Conservation (phyloP, 2,113 vertebrate genomes). For the Pavo muticus region DNA sequence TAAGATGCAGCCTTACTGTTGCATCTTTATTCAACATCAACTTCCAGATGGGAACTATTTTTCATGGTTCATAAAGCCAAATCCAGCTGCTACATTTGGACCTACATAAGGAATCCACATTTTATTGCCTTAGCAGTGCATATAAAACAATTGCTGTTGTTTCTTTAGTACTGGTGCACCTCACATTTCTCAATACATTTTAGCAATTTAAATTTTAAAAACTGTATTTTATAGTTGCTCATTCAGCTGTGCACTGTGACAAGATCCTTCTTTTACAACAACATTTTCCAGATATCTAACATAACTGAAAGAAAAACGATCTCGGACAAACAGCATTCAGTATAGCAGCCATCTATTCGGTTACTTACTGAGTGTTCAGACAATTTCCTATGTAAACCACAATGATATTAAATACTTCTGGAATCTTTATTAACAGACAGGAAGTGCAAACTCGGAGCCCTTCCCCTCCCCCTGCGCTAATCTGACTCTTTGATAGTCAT, state of each 20-base stretch:
- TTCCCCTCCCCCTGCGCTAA: constrained; percentile 72
- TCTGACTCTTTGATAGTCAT: constrained; percentile 81
- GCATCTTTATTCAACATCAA: constrained; percentile 87
- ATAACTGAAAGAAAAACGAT: constrained; percentile 70
- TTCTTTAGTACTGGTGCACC: constrained; percentile 73
- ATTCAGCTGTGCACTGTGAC: constrained; percentile 66
- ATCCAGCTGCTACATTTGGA: constrained; percentile 88
- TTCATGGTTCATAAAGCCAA: constrained; percentile 89
- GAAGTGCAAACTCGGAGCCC: constrained; percentile 77
- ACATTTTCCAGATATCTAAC: constrained; percentile 73
- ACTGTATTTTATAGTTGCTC: constrained; percentile 72
- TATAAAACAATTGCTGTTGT: constrained; percentile 85
- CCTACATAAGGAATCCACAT: constrained; percentile 85
- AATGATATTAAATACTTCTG: constrained; percentile 82
- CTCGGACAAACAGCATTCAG: constrained; percentile 59
- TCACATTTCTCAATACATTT: constrained; percentile 70
- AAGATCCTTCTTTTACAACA: constrained; percentile 69
- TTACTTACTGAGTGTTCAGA: constrained; percentile 75
- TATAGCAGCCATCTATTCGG: constrained; percentile 66
- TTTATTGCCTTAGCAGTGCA: constrained; percentile 80
- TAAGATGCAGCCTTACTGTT: constrained; percentile 82
- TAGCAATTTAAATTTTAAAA: constrained; percentile 70
- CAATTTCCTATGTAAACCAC: constrained; percentile 80
- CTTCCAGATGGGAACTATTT: constrained; percentile 88
- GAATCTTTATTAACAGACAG: constrained; percentile 81